These are phyloP conservation scores for Lampropteryx suffumata DNA, from an alignment of 2,888 invertebrate species.

Conservation along the genomic window DNA sequence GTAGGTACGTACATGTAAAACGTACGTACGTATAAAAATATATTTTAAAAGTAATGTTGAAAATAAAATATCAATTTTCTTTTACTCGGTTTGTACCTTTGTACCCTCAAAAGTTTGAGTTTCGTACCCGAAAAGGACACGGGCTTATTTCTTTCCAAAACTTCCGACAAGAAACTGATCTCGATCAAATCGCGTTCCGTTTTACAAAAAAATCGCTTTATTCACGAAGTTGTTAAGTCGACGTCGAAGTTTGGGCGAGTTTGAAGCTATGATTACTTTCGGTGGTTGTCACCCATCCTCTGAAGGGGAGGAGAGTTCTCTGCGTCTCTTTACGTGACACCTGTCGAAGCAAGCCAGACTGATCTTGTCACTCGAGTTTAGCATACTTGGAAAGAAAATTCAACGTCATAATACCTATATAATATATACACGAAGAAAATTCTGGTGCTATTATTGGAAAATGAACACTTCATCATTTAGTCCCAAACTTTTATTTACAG, in stretches of 20 bases:
- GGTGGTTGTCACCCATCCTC: constrained; percentile 51
- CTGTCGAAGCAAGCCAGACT: constrained; percentile 63
- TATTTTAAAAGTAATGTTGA: no score
- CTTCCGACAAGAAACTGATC: constrained; percentile 29
- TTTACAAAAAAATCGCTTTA: constrained; percentile 36
- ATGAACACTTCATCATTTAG: no score
- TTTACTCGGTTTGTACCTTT: no score
- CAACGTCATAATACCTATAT: neutral
- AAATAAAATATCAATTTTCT: no score
- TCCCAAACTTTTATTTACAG: no score
- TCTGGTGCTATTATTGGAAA: neutral
- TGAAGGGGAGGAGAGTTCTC: constrained; percentile 30
- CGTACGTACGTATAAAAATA: no score
- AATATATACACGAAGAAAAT: neutral
- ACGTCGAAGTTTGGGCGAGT: constrained; percentile 55
- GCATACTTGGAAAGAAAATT: constrained; percentile 10
- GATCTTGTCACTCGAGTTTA: constrained; percentile 47
- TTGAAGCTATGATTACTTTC: constrained; percentile 65
- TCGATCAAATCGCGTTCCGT: constrained; percentile 34
- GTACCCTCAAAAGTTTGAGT: constrained; percentile 26
- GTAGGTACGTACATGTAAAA: no score
- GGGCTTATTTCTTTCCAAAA: constrained; percentile 30
- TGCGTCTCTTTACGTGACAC: constrained; percentile 58
- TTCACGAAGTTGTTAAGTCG: constrained; percentile 40
- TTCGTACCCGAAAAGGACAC: constrained; percentile 27